Evolutionary conservation across 2,113 vertebrate genomes (phyloP), one percentile per base, ranked within the genome.

Genomic region (human): DNA sequence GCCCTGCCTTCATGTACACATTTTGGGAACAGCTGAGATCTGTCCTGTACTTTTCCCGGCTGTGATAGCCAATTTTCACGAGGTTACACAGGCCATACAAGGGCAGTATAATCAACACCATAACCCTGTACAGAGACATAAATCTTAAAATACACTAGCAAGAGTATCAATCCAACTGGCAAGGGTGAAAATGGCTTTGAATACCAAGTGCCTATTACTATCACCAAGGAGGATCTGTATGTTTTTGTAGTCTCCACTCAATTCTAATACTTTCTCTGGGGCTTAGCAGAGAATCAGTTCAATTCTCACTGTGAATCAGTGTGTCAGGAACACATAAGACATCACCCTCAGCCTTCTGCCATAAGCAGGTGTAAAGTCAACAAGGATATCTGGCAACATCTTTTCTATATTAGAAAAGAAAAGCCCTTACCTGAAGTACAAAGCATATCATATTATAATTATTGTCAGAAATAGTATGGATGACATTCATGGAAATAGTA

Each of bases 251-350:
- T 90, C 38, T 61, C 70, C 27, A 35, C 32, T 90, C 48, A 55
- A 7, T 32, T 91, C 18, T 70, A 45, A 91, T 76, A 38, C 73
- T 45, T 57, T 78, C 82, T 61, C 13, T 76, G 32, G n/a, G 96
- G 64, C 23, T 70, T 72, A 75, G 40, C 30, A 82, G 90, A 95
- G 76, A 73, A 25, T 78, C 80, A 6, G 45, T 70, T 90, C 89
- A 96, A 40, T 98, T 96, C 59, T 70, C 90, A 93, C 85, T 75
- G 66, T 38, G 40, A 76, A 22, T 61, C 50, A 38, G 18, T 59
- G 66, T 93, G 78, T 94, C 66, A 82, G 93, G 52, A 90, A 89
- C 30, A 38, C 61, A 73, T 43, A 57, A 43, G 6, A 18, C 20
- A 2, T 20, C 30, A 16, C 30, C 50, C 35, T 57, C 18, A 75